Evolutionary conservation across 2,797 vertebrate genomes (phyloP).

Genomic region (Allobates femoralis): DNA sequence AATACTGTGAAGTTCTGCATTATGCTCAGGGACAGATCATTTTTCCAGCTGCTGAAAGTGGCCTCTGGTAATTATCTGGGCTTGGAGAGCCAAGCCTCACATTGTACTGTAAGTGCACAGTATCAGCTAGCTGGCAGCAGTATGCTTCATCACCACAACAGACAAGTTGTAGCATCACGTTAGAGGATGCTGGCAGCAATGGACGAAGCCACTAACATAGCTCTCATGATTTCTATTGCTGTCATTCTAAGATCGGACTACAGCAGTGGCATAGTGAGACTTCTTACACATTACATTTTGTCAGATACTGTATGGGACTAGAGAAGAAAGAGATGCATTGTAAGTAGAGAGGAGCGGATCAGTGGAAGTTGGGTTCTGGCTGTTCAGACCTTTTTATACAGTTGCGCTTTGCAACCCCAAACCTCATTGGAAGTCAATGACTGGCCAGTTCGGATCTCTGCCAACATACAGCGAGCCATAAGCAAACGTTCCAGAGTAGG

Average conservation of each 20-base stretch:
- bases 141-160: not conserved
- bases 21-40: conserved; percentile 3
- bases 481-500: too few relatives aligned
- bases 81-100: not conserved
- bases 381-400: too few relatives aligned
- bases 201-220: not conserved
- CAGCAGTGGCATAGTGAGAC: not conserved
- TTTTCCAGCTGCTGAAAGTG: not conserved
- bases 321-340: not conserved
- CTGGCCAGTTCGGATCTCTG: too few relatives aligned
- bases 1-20: not conserved
- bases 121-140: conserved; percentile 9
- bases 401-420: too few relatives aligned
- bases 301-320: not conserved
- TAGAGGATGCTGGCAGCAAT: not conserved
- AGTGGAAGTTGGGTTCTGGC: too few relatives aligned
- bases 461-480: too few relatives aligned
- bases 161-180: not conserved
- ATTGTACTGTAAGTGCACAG: not conserved
- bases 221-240: not conserved
- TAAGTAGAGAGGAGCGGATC: too few relatives aligned
- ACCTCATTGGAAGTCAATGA: too few relatives aligned
- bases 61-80: conserved; percentile 28
- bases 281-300: not conserved
- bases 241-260: not conserved